These are phyloP conservation scores for Oceanodroma tethys DNA, from an alignment of 2,113 vertebrate genomes.

Conservation along the genomic window DNA sequence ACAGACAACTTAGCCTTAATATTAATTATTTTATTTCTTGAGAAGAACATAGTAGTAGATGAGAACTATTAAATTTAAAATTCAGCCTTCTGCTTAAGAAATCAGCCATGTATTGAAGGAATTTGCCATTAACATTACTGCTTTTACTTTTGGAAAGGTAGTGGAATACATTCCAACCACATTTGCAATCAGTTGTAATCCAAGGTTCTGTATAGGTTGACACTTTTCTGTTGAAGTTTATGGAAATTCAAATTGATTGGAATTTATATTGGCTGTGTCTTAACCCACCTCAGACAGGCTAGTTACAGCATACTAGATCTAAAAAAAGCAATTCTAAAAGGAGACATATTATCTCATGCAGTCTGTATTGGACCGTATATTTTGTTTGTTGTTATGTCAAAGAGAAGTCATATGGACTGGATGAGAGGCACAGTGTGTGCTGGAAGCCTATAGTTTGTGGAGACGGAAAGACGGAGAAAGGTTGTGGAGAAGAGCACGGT, in stretches of 20 bases:
- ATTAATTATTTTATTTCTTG: not conserved
- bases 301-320: not conserved
- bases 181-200: not conserved
- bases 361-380: not conserved
- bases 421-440: not conserved
- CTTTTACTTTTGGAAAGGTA: not conserved
- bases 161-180: not conserved
- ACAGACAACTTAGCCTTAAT: not conserved
- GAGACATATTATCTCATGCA: not conserved
- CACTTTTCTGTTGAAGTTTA: not conserved
- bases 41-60: not conserved
- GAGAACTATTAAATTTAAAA: not conserved
- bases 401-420: not conserved
- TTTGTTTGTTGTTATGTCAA: not conserved
- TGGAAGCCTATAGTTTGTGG: not conserved
- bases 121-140: not conserved
- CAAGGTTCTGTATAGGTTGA: not conserved
- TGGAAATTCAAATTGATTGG: not conserved
- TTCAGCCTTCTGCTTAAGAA: not conserved
- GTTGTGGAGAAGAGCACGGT: not conserved
- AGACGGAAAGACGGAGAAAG: not conserved
- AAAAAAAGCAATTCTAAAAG: not conserved
- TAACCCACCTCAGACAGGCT: not conserved
- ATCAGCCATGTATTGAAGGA: not conserved
- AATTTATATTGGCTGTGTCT: not conserved